phyloP scores from a whole-genome alignment of 2,797 vertebrate species.

The Anomalospiza imberbis region DNA sequence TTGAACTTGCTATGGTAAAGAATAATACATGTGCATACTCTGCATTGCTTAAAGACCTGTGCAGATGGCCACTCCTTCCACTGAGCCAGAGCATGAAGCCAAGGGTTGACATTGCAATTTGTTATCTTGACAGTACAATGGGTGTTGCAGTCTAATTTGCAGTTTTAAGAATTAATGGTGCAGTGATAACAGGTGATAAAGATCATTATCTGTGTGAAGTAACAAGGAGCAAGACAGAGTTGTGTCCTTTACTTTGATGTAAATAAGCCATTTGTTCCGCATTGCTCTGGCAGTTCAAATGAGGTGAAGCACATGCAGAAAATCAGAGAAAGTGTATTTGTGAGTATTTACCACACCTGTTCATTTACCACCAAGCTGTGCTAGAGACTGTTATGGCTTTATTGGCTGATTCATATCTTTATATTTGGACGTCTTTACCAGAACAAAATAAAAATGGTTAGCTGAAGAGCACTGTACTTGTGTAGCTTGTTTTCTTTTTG shows the following conservation, averaged over 20 bases:
- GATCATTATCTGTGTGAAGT: not conserved
- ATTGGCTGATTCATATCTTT: not conserved
- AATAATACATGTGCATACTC: not conserved
- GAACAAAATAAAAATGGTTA: not conserved
- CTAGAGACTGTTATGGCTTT: not conserved
- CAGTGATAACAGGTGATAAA: not conserved
- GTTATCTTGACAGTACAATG: not conserved
- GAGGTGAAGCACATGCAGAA: not conserved
- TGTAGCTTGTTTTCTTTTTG: not conserved
- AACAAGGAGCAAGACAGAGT: not conserved
- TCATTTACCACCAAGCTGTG: not conserved
- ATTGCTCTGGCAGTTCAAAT: not conserved
- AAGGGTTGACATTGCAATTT: not conserved
- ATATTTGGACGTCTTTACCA: not conserved
- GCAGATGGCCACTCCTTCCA: not conserved
- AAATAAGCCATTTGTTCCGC: not conserved
- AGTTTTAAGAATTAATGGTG: not conserved
- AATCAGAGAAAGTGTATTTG: not conserved
- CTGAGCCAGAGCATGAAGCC: not conserved
- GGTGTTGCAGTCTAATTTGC: not conserved
- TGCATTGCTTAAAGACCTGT: not conserved
- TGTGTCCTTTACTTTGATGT: not conserved
- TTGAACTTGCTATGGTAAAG: not conserved
- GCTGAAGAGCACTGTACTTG: not conserved
- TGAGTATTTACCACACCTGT: not conserved